Evolutionary conservation across 2,888 invertebrate genomes (phyloP).

Genomic region (Apotomis capreana): DNA sequence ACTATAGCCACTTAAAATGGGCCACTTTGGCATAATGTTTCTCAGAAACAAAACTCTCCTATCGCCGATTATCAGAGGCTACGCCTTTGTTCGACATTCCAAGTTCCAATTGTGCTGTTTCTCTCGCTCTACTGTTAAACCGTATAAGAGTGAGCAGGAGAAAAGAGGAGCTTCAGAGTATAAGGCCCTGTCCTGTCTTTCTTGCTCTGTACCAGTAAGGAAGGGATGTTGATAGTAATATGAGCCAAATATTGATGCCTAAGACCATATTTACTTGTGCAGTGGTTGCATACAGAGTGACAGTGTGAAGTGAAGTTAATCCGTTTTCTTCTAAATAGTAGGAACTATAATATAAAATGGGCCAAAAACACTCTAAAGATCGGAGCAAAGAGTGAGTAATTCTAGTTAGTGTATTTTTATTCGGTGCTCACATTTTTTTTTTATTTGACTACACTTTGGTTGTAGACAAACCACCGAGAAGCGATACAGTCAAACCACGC

Average conservation of each 20-base stretch:
- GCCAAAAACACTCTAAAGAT: not conserved
- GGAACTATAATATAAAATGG: not conserved
- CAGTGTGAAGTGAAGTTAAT: not conserved
- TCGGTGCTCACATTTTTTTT: too few relatives aligned
- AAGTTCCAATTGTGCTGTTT: too few relatives aligned
- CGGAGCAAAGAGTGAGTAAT: not conserved
- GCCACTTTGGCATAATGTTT: constrained; percentile 4
- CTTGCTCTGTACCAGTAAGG: not conserved
- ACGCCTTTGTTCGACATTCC: too few relatives aligned
- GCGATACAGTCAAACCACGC: too few relatives aligned
- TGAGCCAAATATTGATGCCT: not conserved
- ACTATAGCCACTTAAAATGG: not conserved
- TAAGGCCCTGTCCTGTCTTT: not conserved
- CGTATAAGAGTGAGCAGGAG: too few relatives aligned
- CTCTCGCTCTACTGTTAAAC: too few relatives aligned
- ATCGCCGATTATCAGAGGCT: not conserved
- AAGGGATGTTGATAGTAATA: constrained; percentile 3
- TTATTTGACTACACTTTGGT: not conserved
- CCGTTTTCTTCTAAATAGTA: not conserved
- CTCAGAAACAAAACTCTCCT: not conserved
- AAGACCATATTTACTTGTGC: not conserved
- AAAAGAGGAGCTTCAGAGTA: too few relatives aligned
- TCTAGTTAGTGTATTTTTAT: too few relatives aligned
- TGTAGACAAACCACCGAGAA: too few relatives aligned
- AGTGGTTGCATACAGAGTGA: not conserved